These are phyloP conservation scores for Ateles fusciceps DNA, from an alignment of 2,797 vertebrate species.

Conservation along the genomic window DNA sequence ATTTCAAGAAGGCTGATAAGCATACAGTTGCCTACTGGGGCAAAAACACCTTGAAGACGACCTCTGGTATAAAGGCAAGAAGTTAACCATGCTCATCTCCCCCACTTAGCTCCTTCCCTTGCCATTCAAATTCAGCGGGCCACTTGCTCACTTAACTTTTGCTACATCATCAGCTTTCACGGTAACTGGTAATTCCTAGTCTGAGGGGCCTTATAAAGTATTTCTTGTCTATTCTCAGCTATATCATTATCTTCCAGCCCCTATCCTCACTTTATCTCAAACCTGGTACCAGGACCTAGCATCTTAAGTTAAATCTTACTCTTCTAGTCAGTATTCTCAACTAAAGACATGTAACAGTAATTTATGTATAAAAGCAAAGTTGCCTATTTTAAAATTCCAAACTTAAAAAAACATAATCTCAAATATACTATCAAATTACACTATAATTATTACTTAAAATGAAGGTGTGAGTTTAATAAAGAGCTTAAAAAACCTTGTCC, in stretches of 20 bases:
- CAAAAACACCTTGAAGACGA: not conserved
- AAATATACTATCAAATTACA: not conserved
- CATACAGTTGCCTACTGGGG: not conserved
- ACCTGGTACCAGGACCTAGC: not conserved
- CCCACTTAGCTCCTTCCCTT: not conserved
- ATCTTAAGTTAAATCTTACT: not conserved
- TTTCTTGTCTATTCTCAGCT: not conserved
- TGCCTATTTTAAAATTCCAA: slow-evolving; percentile 33
- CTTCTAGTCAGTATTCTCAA: not conserved
- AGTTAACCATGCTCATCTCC: not conserved
- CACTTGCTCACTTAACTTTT: not conserved
- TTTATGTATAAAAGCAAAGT: not conserved
- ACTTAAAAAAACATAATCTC: not conserved
- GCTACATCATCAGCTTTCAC: not conserved
- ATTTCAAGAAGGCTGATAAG: not conserved
- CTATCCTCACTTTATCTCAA: not conserved
- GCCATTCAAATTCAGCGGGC: not conserved
- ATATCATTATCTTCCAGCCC: not conserved
- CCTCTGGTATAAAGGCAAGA: not conserved
- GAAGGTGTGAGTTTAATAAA: not conserved
- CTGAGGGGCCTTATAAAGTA: too few species aligned
- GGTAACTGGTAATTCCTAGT: not conserved
- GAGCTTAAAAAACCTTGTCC: not conserved
- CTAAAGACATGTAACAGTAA: not conserved
- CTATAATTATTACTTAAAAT: not conserved